These are phyloP conservation scores for Orthosia cruda DNA, from an alignment of 2,888 invertebrate genomes.

Conservation along the genomic window DNA sequence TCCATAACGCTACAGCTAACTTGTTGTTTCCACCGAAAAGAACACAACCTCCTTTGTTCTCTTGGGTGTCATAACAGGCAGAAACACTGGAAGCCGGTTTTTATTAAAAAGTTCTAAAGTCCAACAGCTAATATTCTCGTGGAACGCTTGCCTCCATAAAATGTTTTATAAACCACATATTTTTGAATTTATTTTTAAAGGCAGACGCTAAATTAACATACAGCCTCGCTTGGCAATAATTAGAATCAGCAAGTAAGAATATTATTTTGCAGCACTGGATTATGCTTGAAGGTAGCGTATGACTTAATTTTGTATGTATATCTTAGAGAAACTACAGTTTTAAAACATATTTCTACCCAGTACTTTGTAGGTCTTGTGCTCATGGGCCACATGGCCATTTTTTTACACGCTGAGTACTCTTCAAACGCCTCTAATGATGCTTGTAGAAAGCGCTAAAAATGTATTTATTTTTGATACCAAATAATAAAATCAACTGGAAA, in stretches of 20 bases:
- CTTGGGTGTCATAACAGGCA: constrained; percentile 23
- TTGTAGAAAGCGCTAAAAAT: too few species aligned
- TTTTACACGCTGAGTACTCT: too few species aligned
- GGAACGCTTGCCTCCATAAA: constrained; percentile 28
- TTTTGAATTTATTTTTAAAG: constrained; percentile 47
- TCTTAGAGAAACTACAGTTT: background rate
- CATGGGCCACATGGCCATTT: too few species aligned
- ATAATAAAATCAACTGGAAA: too few species aligned
- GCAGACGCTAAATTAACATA: constrained; percentile 48
- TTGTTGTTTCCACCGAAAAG: background rate
- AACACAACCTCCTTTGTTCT: constrained; percentile 21
- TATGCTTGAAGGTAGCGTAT: constrained; percentile 13
- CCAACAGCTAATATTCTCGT: constrained; percentile 19
- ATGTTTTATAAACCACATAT: constrained; percentile 51
- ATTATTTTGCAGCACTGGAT: constrained; percentile 17
- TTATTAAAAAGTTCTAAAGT: constrained; percentile 53
- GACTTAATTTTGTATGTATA: constrained; percentile 9
- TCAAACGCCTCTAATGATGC: too few species aligned
- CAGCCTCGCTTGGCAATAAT: constrained; percentile 34
- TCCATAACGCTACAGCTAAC: background rate
- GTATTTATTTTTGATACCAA: too few species aligned
- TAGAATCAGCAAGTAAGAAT: constrained; percentile 22
- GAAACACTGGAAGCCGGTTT: constrained; percentile 23
- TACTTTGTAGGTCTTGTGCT: too few species aligned
- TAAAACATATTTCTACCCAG: background rate